A percentile compares a stretch with the other conserved stretches of the same genome.
These are phyloP conservation scores for Lasiurus borealis DNA, from an alignment of 2,113 vertebrate species.

Conservation along the genomic window DNA sequence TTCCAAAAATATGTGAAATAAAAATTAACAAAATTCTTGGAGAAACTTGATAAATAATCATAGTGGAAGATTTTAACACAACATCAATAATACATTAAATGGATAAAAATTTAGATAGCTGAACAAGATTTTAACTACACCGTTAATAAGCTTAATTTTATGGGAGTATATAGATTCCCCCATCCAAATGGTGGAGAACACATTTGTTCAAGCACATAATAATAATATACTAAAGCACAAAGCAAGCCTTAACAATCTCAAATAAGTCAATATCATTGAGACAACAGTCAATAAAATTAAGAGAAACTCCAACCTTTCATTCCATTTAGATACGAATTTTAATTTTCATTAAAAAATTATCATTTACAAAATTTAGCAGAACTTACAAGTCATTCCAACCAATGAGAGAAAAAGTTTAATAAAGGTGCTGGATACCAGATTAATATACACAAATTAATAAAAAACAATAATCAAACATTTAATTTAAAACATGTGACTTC, in stretches of 20 bases:
- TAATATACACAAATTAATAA: slow-evolving; percentile 40
- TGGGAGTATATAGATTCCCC: background rate
- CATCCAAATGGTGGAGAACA: background rate
- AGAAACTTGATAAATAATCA: slow-evolving; percentile 34
- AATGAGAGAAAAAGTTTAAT: slow-evolving; percentile 14
- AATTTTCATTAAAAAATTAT: slow-evolving; percentile 25
- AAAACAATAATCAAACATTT: background rate
- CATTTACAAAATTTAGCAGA: slow-evolving; percentile 9
- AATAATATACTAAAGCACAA: background rate
- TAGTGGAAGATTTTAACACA: background rate
- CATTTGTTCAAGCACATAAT: background rate
- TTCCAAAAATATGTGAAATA: background rate
- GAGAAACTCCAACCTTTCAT: background rate
- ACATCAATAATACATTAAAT: background rate
- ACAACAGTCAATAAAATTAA: slow-evolving; percentile 17
- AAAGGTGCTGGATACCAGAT: background rate
- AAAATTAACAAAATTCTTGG: slow-evolving; percentile 32
- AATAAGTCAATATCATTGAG: background rate
- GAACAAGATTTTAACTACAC: background rate
- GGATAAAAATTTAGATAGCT: background rate
- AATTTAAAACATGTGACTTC: slow-evolving; percentile 5
- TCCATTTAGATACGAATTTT: slow-evolving; percentile 7
- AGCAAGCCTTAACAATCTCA: slow-evolving; percentile 40
- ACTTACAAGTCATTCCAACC: background rate
- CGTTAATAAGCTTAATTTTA: background rate